Base-by-base conservation (phyloP, 2,888 invertebrate species). In the Griposia aprilina region DNA sequence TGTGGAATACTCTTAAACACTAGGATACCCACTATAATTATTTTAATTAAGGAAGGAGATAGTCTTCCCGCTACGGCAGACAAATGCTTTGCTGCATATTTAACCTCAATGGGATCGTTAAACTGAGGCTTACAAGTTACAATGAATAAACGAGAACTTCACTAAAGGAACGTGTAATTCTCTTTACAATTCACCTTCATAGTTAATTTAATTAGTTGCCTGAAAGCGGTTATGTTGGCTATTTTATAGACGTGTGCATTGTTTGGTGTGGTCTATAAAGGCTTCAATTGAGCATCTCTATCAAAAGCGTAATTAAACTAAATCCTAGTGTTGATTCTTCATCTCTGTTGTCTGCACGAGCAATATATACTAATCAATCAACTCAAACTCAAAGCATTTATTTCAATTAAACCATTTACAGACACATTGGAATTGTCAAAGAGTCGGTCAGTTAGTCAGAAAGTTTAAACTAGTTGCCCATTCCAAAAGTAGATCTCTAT, bases 151-250 rank as follows among this genome's bases (percentile, higher is more conserved):
- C 76, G 81, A 72, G 81, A 75, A 79, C 87, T 80, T 74, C 55
- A 79, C 87, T 71, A 86, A 87, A 86, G 87, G 80, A 83, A 84
- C 77, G 59, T 74, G 80, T 82, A 83, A 86, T 88, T 86, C 83
- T 74, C 83, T 82, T 85, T 70, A 77, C 72, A 78, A 82, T 78
- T 78, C 80, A 84, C 84, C 80, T 88, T 80, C 82, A 83, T 83
- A 76, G 81, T 87, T 89, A 91, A 91, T 91, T 90, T 83, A 84
- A 87, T 88, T 84, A 78, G 52, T 45, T 52, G 76, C 81, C 23
- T 80, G 41, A 57, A 73, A 78, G 52, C 76, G 76, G 69, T 76
- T 72, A 36, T 65, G 55, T 71, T 10, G 65, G 30, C n/a, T 76
- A 20, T 60, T 74, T 55, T 73, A 23, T 66, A 1, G 7, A 63